A percentile compares a stretch with the other conserved stretches of the same genome.
Conservation (phyloP, 2,113 vertebrate genomes). For the Neogale vison region DNA sequence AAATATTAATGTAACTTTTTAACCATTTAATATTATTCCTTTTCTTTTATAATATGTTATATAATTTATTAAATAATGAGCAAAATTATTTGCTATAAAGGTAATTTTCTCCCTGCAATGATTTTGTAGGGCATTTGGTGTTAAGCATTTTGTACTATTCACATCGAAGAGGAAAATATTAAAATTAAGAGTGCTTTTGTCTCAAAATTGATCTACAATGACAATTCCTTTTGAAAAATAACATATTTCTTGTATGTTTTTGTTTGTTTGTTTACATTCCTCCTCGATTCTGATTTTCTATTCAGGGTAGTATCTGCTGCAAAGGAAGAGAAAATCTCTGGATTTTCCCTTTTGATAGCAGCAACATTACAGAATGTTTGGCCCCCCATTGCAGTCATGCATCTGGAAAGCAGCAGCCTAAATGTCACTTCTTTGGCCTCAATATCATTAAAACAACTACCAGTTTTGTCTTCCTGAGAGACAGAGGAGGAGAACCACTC, state of each 20-base stretch:
- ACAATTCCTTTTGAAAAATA: not conserved
- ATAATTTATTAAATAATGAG: constrained; percentile 44
- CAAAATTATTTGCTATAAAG: constrained; percentile 16
- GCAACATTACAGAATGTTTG: not conserved
- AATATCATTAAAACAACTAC: not conserved
- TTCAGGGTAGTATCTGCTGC: not conserved
- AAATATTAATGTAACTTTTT: constrained; percentile 86
- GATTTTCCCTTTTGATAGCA: not conserved
- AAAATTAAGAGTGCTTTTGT: not conserved
- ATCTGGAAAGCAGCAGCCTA: not conserved
- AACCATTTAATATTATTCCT: constrained; percentile 79
- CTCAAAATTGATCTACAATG: not conserved
- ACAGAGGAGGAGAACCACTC: not conserved
- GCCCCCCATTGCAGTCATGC: not conserved
- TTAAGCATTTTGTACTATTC: not conserved
- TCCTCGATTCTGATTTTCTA: not conserved
- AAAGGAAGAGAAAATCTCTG: not conserved
- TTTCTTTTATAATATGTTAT: constrained; percentile 52
- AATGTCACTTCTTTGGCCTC: not conserved
- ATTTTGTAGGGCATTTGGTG: not conserved
- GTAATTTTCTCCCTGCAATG: constrained; percentile 31
- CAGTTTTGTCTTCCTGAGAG: not conserved
- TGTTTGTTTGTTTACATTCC: not conserved
- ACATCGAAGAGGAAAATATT: constrained; percentile 31
- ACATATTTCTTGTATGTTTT: not conserved